phyloP scores from a whole-genome alignment of 1,140 invertebrate genomes.

The Drosophila navojoa region DNA sequence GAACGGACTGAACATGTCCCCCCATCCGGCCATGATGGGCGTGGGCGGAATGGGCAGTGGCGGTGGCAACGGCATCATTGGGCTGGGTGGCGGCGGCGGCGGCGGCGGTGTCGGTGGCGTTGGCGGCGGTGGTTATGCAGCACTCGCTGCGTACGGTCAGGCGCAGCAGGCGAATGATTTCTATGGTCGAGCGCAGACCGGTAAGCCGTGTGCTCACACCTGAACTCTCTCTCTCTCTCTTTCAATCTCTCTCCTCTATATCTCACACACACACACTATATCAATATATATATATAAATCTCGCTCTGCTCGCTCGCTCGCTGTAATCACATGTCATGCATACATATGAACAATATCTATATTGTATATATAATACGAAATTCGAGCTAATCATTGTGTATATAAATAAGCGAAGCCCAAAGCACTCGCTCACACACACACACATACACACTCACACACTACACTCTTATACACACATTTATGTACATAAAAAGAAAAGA shows the following conservation, averaged over 20 bases:
- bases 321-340: conserved; percentile 29
- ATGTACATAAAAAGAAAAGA: conserved; percentile 16
- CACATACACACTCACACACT: conserved; percentile 15
- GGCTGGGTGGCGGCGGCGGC: conserved; percentile 64
- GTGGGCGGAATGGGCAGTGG: conserved; percentile 70
- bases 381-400: conserved; percentile 34
- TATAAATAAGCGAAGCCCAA: conserved; percentile 10
- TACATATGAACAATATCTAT: conserved; percentile 11
- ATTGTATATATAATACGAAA: conserved; percentile 7
- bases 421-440: background rate
- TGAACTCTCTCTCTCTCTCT: conserved; percentile 34
- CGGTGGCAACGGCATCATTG: conserved; percentile 74
- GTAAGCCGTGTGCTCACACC: conserved; percentile 77
- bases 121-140: conserved; percentile 38
- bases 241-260: background rate
- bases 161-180: conserved; percentile 78
- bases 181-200: conserved; percentile 83
- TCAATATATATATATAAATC: conserved; percentile 44
- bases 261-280: conserved; percentile 20
- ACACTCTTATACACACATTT: conserved; percentile 6
- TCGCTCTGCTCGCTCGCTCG: conserved; percentile 37
- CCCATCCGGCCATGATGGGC: conserved; percentile 74
- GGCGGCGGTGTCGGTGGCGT: conserved; percentile 48
- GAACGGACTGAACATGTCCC: conserved; percentile 70
- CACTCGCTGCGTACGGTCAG: conserved; percentile 57